phyloP scores from a whole-genome alignment of 2,113 vertebrate genomes.

The Eublepharis macularius region DNA sequence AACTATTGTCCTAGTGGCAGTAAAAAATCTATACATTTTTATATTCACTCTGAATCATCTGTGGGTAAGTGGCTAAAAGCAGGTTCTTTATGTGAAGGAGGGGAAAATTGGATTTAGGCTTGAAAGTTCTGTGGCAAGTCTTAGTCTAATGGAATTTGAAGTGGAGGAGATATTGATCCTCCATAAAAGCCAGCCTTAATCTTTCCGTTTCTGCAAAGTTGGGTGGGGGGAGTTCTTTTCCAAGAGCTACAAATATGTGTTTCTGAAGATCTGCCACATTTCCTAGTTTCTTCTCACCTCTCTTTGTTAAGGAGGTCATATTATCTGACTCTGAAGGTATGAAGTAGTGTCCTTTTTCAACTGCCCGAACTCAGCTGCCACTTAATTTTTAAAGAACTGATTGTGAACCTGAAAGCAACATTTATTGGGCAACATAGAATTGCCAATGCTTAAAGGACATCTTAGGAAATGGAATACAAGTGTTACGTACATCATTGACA shows the following conservation, averaged over 20 bases:
- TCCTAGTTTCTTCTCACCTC: neutral
- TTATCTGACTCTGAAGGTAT: neutral
- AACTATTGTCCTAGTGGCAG: conserved; percentile 42
- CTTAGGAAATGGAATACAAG: neutral
- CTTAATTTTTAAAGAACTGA: neutral
- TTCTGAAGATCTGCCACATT: neutral
- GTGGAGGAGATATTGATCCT: conserved; percentile 54
- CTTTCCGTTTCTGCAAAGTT: conserved; percentile 34
- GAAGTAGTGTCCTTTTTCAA: neutral
- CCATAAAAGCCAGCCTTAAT: conserved; percentile 51
- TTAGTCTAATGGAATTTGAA: conserved; percentile 43
- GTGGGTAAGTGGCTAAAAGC: conserved; percentile 35
- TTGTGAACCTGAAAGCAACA: neutral
- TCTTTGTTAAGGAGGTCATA: neutral
- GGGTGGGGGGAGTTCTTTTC: neutral
- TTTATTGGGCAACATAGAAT: neutral
- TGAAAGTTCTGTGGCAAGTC: conserved; percentile 45
- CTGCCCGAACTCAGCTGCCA: neutral
- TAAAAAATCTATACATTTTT: conserved; percentile 25
- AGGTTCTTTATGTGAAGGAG: neutral
- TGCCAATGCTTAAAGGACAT: neutral
- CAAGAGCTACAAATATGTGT: conserved; percentile 3
- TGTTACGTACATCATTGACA: neutral
- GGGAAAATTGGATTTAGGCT: conserved; percentile 15
- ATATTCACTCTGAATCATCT: conserved; percentile 49